Evolutionary conservation across 2,113 vertebrate genomes (phyloP), one percentile per base, ranked within the genome.

Genomic region (Cottus gobio): DNA sequence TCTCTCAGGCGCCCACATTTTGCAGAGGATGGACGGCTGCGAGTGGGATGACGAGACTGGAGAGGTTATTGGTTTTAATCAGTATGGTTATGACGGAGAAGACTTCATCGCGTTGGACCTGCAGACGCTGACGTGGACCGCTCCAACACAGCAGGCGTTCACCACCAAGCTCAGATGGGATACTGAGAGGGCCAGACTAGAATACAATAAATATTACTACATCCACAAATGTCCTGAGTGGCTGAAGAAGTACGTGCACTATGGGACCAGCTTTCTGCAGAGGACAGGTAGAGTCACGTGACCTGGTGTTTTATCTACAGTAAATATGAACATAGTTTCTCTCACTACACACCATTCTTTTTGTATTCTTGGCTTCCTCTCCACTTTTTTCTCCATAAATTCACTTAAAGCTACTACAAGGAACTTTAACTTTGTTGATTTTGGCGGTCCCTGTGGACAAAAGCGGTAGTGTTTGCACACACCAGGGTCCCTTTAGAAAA

Each of bases 71-170:
- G 82, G 79, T 37, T 91, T 26, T 52, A 1, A 60, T 20, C 84
- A 87, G 50, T 72, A 26, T 2, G 84, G 77, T n/a, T 91, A 87
- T 18, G 69, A 91, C 36, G 90, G 87, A 11, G 72, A 10, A 0
- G 90, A 95, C n/a, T 93, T 90, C 16, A 0, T 95, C 0, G 0
- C 46, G 10, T 13, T 93, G 0, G 77, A 95, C 71, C 3, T 79
- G 31, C 24, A 83, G 50, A n/a, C 42, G 3, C 0, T 44, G 61
- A 87, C 57, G 0, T 93, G 36, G 69, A 83, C 3, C 0, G 84
- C 90, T 0, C 31, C 79, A 0, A 85, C 44, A 0, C 0, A 0
- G 0, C 68, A 1, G 0, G 91, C 86, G 0, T 0, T 57, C 0
- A 1, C 22, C 20, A 87, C 76, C 1, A 76, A 52, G 72, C 0